phyloP scores from a whole-genome alignment of 2,888 invertebrate species.

The Zonitis immaculata region DNA sequence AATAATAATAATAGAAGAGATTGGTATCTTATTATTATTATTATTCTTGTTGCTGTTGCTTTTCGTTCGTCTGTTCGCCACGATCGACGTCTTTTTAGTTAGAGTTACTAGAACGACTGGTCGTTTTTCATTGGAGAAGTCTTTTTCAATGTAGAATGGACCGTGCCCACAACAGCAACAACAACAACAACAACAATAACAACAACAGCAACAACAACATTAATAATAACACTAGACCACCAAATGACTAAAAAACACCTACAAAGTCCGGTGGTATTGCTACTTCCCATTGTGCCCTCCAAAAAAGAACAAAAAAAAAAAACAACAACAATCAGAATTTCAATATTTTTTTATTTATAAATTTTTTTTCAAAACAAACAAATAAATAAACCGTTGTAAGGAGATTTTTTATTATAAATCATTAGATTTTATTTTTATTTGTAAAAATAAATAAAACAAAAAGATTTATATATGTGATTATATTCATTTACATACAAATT shows the following conservation, averaged over 20 bases:
- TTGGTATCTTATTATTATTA: neutral
- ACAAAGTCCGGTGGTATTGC: slow-evolving; percentile 16
- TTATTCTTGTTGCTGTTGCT: neutral
- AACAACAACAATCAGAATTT: no score
- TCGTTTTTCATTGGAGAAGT: neutral
- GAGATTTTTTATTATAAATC: slow-evolving; percentile 15
- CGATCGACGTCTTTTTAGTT: slow-evolving; percentile 4
- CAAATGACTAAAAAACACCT: slow-evolving; percentile 26
- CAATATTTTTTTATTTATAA: no score
- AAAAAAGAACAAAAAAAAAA: slow-evolving; percentile 11
- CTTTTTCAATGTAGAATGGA: slow-evolving; percentile 8
- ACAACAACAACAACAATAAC: neutral
- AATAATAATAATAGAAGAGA: neutral
- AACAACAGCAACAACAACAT: slow-evolving; percentile 10
- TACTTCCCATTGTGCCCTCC: slow-evolving; percentile 21
- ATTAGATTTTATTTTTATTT: neutral
- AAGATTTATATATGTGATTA: neutral
- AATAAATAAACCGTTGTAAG: no score
- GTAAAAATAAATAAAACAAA: neutral
- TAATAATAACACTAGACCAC: slow-evolving; percentile 8
- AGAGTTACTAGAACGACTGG: slow-evolving; percentile 2
- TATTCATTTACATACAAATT: neutral
- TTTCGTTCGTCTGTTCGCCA: neutral
- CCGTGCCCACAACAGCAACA: slow-evolving; percentile 16
- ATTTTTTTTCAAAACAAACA: no score